Conservation (phyloP, 2,888 invertebrate genomes). For the Drosophila pegasa region DNA sequence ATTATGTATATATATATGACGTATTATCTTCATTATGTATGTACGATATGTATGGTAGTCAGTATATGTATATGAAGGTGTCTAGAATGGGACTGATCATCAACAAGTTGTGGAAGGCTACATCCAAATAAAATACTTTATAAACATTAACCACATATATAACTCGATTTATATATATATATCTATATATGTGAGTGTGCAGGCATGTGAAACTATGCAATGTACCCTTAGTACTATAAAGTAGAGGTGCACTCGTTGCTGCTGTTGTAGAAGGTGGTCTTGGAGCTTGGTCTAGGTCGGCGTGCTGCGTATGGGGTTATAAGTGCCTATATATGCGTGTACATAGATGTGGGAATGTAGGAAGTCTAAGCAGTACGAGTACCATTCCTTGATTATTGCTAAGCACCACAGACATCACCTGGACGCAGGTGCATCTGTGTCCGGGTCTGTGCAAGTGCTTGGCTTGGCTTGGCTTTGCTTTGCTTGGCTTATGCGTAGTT, state of each 20-base stretch:
- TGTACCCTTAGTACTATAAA: constrained; percentile 39
- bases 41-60: constrained; percentile 41
- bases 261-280: constrained; percentile 46
- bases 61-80: constrained; percentile 27
- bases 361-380: constrained; percentile 45
- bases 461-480: constrained; percentile 9
- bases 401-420: constrained; percentile 31
- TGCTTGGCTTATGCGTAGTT: constrained; percentile 39
- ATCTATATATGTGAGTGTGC: constrained; percentile 12
- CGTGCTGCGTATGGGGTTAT: constrained; percentile 23
- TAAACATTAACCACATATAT: constrained; percentile 12
- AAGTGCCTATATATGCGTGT: constrained; percentile 11
- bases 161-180: constrained; percentile 2
- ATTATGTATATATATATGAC: constrained; percentile 6
- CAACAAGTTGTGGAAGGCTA: constrained; percentile 55
- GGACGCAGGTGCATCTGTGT: constrained; percentile 7
- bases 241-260: constrained; percentile 45
- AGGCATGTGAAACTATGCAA: constrained; percentile 17
- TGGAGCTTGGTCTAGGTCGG: constrained; percentile 72
- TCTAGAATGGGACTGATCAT: constrained; percentile 51
- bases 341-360: constrained; percentile 9
- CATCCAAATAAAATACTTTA: constrained; percentile 49
- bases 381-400: constrained; percentile 40
- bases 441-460: constrained; percentile 2
- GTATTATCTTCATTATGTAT: constrained; percentile 13